phyloP scores from a whole-genome alignment of 2,888 invertebrate species.

The Psylliodes chrysocephalus region DNA sequence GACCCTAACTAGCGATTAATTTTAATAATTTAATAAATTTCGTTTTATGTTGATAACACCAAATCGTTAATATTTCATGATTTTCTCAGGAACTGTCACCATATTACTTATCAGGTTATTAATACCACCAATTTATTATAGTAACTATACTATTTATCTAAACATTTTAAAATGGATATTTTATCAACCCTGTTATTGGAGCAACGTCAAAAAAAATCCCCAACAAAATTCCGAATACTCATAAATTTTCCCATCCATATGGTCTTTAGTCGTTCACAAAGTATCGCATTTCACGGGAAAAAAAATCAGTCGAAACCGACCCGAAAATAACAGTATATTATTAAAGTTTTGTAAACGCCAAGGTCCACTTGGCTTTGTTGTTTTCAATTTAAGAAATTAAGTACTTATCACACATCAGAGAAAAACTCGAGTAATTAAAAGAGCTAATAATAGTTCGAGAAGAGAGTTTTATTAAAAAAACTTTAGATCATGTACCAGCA shows the following conservation, averaged over 20 bases:
- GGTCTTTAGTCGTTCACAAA: constrained; percentile 4
- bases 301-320: not conserved
- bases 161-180: too few species aligned
- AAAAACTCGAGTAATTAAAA: not conserved
- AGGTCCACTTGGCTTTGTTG: not conserved
- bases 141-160: too few species aligned
- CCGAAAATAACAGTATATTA: not conserved
- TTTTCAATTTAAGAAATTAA: constrained; percentile 8
- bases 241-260: constrained; percentile 16
- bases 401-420: constrained; percentile 3
- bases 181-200: too few species aligned
- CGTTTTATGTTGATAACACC: too few species aligned
- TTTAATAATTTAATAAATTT: too few species aligned
- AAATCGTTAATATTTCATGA: too few species aligned
- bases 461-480: not conserved
- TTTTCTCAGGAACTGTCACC: too few species aligned
- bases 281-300: constrained; percentile 14
- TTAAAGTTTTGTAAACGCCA: not conserved
- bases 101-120: too few species aligned
- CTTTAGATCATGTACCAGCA: constrained; percentile 4
- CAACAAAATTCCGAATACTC: not conserved
- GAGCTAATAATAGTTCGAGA: constrained; percentile 4
- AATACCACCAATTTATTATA: too few species aligned
- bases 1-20: too few species aligned
- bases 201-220: too few species aligned